Percentiles rank a stretch among this genome's conserved stretches.
Conservation (phyloP, 2,113 vertebrate genomes). For the Carlito syrichta region DNA sequence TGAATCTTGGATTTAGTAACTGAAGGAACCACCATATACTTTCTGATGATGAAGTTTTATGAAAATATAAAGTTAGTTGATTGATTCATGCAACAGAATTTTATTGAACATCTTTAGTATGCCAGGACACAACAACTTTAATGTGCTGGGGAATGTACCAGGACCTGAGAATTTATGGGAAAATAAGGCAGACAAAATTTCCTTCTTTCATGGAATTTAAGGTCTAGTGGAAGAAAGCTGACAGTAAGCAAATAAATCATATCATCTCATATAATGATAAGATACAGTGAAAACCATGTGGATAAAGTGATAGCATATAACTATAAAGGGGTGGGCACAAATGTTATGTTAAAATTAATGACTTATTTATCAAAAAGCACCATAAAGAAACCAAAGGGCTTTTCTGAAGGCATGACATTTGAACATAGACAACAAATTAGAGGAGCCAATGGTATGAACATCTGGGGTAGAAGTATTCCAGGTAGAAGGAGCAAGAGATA, state of each 20-base stretch:
- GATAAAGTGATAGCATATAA: not conserved
- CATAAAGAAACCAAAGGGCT: not conserved
- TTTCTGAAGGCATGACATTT: not conserved
- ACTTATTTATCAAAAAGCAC: not conserved
- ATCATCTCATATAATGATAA: not conserved
- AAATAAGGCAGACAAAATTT: not conserved
- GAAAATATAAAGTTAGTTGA: not conserved
- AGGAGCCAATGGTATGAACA: not conserved
- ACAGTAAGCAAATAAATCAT: not conserved
- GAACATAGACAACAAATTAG: not conserved
- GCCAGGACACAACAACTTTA: not conserved
- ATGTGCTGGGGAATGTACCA: not conserved
- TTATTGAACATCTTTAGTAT: not conserved
- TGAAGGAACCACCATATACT: not conserved
- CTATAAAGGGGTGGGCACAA: not conserved
- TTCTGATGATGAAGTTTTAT: conserved; percentile 10
- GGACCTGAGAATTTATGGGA: not conserved
- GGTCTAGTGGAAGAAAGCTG: not conserved
- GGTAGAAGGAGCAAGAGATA: not conserved
- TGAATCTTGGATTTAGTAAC: not conserved
- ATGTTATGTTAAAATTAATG: not conserved
- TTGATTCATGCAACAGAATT: not conserved
- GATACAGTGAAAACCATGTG: not conserved
- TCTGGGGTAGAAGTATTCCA: not conserved
- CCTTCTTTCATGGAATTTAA: not conserved